Evolutionary conservation across 2,797 vertebrate species (phyloP).

Genomic region (Morus bassanus): DNA sequence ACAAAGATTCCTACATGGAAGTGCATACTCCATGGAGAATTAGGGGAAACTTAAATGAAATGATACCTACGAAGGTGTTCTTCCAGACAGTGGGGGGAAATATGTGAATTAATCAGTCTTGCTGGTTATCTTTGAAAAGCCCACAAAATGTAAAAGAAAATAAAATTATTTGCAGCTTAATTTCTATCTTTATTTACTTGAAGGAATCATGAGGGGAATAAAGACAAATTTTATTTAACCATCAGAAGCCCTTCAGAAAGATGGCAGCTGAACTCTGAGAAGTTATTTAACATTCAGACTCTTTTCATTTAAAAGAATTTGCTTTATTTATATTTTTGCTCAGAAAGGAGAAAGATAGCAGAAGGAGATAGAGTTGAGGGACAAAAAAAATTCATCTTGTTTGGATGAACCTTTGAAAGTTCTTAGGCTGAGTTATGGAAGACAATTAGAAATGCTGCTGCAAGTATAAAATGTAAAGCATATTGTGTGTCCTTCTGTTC

Average conservation of each 20-base stretch:
- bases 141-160: background rate
- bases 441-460: background rate
- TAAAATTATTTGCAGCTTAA: background rate
- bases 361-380: background rate
- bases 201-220: background rate
- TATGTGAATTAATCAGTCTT: background rate
- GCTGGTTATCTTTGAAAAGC: background rate
- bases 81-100: background rate
- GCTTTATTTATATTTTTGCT: background rate
- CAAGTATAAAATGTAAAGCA: background rate
- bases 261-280: background rate
- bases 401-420: background rate
- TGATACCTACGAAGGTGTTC: background rate
- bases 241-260: background rate
- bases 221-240: background rate
- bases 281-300: background rate
- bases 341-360: background rate
- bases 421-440: background rate
- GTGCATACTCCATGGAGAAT: background rate
- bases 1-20: background rate
- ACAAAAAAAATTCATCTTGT: background rate
- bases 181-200: background rate
- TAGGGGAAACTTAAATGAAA: background rate
- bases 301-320: background rate
- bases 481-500: background rate